A percentile compares a stretch with the other conserved stretches of the same genome.
Evolutionary conservation across 92 coral and sea anemone species (phyloP).

Genomic region (Muricea muricata): DNA sequence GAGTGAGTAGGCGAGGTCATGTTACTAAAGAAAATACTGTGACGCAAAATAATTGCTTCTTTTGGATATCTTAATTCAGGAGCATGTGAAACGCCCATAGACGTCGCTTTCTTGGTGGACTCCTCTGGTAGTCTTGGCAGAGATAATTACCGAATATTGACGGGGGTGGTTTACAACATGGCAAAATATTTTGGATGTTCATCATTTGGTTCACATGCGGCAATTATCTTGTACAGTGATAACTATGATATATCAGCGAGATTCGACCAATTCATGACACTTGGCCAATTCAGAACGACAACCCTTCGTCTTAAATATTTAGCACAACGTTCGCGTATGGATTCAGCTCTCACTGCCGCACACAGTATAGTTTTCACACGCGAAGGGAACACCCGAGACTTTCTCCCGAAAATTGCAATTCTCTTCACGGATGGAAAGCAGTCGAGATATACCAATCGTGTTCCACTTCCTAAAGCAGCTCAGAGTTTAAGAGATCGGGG

Average conservation of each 20-base stretch:
- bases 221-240: slow-evolving; percentile 67
- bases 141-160: slow-evolving; percentile 62
- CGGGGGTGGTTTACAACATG: slow-evolving; percentile 38
- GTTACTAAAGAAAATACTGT: no score
- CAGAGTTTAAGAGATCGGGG: background rate
- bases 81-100: slow-evolving; percentile 47
- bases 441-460: background rate
- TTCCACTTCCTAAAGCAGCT: background rate
- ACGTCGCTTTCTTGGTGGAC: slow-evolving; percentile 73
- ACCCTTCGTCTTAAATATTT: slow-evolving; percentile 46
- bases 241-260: slow-evolving; percentile 30
- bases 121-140: slow-evolving; percentile 73
- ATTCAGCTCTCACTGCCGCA: slow-evolving; percentile 66
- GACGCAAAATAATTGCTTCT: no score
- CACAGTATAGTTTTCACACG: slow-evolving; percentile 45
- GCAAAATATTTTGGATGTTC: slow-evolving; percentile 58
- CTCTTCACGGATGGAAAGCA: slow-evolving; percentile 27
- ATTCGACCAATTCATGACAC: slow-evolving; percentile 41
- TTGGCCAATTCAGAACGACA: slow-evolving; percentile 28
- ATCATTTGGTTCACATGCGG: slow-evolving; percentile 55
- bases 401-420: slow-evolving; percentile 20
- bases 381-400: slow-evolving; percentile 11
- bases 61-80: slow-evolving; percentile 20
- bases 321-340: slow-evolving; percentile 62
- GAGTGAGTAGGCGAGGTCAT: no score